Evolutionary conservation across 2,797 vertebrate species (phyloP), one percentile per base, ranked within the genome.

Genomic region (Malurus leucopterus): DNA sequence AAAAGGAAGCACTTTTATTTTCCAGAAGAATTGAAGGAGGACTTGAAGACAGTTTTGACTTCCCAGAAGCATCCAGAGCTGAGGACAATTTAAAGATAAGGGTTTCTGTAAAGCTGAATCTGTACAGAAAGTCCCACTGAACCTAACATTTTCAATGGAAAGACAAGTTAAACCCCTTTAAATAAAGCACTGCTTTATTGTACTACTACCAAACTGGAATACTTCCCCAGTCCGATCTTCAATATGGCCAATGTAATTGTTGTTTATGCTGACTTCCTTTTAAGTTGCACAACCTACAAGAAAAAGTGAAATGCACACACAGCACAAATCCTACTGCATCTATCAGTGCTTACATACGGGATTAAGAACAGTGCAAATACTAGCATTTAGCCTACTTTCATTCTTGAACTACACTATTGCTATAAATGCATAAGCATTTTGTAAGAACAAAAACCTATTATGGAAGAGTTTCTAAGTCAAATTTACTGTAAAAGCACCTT

Each of bases 401-500:
- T 76, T 91, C 40, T 77, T 81, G 40, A 92, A 92, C 77, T 76
- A 91, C 43, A 40, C 91, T 86, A 94, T 71, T 93, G 90, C 82
- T 91, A 76, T 76, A 93, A 78, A 78, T 32, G 51, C 36, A 0
- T 72, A 75, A 36, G 36, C 36, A 36, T 36, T 36, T 36, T 12
- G 36, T 36, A 36, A 36, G 46, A 90, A 86, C 73, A 73, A 89
- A 91, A 91, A 49, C 10, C 16, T 53, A 19, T 18, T 63, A 38
- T 20, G 58, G 57, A 81, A 77, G 20, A 91, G 79, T 87, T 80
- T 82, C 84, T 69, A 93, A 71, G 71, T 55, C 78, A 78, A 46
- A 84, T 50, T 91, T 86, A 82, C 81, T 81, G 11, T 67, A 76
- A 91, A 89, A 93, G 93, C 88, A 92, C 89, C 87, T 96, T 93